A percentile compares a stretch with the other conserved stretches of the same genome.
These are phyloP conservation scores for Chiridota heheva DNA, from an alignment of 35 echinoderm and acorn worm species.

Conservation along the genomic window DNA sequence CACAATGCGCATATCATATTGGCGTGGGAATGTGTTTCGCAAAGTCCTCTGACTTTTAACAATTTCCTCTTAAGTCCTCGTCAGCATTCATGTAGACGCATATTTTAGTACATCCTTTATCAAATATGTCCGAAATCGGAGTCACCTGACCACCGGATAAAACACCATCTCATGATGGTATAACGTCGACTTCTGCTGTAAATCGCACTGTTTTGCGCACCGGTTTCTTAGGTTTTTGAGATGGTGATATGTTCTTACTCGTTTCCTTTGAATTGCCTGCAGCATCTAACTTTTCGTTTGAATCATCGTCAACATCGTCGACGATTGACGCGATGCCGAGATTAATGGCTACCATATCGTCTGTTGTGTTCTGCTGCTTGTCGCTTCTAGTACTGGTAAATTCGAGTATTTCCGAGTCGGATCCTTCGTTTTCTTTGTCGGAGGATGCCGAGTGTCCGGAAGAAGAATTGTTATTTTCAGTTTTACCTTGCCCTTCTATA, in stretches of 20 bases:
- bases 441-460: conserved; percentile 27
- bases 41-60: no score
- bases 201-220: conserved; percentile 36
- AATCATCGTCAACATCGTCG: conserved; percentile 11
- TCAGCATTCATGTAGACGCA: no score
- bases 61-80: no score
- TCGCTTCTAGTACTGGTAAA: not conserved
- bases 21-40: no score
- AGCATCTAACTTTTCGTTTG: conserved; percentile 37
- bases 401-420: conserved; percentile 34
- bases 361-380: not conserved
- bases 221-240: conserved; percentile 23
- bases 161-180: no score
- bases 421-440: conserved; percentile 47
- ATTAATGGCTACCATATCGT: conserved; percentile 36
- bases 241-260: no score
- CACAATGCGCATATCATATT: no score
- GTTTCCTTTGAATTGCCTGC: no score
- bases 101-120: no score
- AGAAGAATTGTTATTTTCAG: not conserved
- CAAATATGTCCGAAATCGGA: no score
- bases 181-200: conserved; percentile 26
- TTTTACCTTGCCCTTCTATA: not conserved
- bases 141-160: no score
- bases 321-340: conserved; percentile 2